Percentiles rank a stretch among this genome's conserved stretches.
phyloP scores from a whole-genome alignment of 2,113 vertebrate genomes.

The Caranx ignobilis region DNA sequence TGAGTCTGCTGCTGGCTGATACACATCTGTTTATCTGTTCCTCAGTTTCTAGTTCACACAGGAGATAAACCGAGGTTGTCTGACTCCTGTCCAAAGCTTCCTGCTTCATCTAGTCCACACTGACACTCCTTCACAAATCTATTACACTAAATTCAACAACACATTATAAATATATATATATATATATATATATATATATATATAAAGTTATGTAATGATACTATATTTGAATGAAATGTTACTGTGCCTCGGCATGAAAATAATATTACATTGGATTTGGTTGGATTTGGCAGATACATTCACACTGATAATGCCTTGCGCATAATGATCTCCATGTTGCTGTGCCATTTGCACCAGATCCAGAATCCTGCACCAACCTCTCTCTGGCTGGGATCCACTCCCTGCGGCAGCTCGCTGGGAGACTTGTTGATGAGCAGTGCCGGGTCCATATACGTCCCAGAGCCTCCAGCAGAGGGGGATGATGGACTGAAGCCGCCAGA shows the following conservation, averaged over 20 bases:
- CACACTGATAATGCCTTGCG: background rate
- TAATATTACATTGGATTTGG: background rate
- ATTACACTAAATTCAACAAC: too few relatives aligned
- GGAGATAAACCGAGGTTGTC: background rate
- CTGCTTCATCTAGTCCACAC: background rate
- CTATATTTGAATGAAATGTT: background rate
- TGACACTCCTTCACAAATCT: too few relatives aligned
- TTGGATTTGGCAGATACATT: background rate
- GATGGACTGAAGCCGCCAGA: slow-evolving; percentile 11
- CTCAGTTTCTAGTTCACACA: background rate
- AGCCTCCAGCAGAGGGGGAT: slow-evolving; percentile 41
- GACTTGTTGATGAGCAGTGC: slow-evolving; percentile 82
- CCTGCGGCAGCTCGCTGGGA: slow-evolving; percentile 84
- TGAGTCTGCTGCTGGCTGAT: background rate
- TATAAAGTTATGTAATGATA: background rate
- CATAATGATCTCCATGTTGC: background rate
- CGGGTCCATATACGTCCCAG: slow-evolving; percentile 54
- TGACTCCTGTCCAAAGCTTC: background rate
- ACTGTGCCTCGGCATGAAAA: background rate
- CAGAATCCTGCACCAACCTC: slow-evolving; percentile 82
- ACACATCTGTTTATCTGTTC: background rate
- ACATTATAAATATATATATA: too few relatives aligned
- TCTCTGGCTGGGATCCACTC: slow-evolving; percentile 86
- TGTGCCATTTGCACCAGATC: background rate
- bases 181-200: too few relatives aligned